Evolutionary conservation across 2,113 vertebrate species (phyloP), one percentile per base, ranked within the genome.

Genomic region (Anoplopoma fimbria): DNA sequence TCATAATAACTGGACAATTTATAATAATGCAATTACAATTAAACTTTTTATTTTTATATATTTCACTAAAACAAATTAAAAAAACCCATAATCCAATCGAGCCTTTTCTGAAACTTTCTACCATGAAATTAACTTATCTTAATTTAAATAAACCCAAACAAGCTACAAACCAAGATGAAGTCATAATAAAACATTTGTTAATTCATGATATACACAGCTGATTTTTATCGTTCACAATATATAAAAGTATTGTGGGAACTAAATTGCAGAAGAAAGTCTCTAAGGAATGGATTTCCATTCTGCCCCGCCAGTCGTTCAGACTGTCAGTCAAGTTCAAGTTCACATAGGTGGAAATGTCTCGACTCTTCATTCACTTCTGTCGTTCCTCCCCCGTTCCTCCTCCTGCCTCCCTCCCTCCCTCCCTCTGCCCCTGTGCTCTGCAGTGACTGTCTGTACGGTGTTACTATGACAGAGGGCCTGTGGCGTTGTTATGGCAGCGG

Each of bases 401-500:
- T 9, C 57, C 71, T 6, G 3, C 9, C 77, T 42, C 49, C 45
- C 31, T 62, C 64, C 42, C 62, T n/a, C 40, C 31, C 25, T 12
- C 17, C 49, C 13, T 31, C 51, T 45, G 40, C 49, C 38, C 62
- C 60, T 47, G 65, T 86, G 79, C 73, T 87, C 69, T 68, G 63
- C 36, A 49, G 90, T 91, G 84, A 75, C 86, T 86, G 95, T 95
- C 86, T 86, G 95, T 95, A 94, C 92, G 93, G 94, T 92, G 96
- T 98, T 97, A 96, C 96, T 96, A 97, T 95, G 97, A 97, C 97
- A 96, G 96, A 93, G 90, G 78, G 86, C 93, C 95, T 94, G 94
- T 91, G 93, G 94, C 92, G 97, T 99, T 98, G 97, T 97, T 96
- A 98, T 96, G 98, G 97, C 96, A 97, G 97, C 95, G 77, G 92